phyloP scores from a whole-genome alignment of 2,113 vertebrate genomes.

The Chloropsis hardwickii region DNA sequence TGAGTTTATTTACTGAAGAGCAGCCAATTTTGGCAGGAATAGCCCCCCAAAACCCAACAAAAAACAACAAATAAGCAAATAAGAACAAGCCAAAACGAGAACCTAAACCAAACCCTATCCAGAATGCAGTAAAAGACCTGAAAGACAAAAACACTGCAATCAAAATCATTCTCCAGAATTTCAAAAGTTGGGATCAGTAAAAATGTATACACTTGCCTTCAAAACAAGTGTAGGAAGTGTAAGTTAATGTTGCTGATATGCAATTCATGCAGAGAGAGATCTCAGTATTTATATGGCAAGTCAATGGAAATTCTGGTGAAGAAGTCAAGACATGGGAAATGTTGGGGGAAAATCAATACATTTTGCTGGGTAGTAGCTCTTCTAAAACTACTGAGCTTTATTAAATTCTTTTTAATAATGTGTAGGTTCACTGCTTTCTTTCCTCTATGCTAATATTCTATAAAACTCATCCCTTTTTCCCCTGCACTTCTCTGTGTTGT shows the following conservation, averaged over 20 bases:
- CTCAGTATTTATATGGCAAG: not conserved
- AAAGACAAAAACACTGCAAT: not conserved
- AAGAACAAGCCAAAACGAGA: not conserved
- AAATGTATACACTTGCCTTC: not conserved
- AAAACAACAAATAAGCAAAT: not conserved
- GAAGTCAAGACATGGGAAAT: not conserved
- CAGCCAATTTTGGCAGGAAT: not conserved
- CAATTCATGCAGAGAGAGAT: not conserved
- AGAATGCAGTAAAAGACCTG: not conserved
- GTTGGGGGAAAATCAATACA: not conserved
- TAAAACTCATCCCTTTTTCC: not conserved
- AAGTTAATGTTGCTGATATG: not conserved
- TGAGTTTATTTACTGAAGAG: not conserved
- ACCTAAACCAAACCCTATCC: not conserved
- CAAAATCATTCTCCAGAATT: not conserved
- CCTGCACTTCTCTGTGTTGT: not conserved
- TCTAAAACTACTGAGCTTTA: not conserved
- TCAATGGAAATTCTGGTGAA: not conserved
- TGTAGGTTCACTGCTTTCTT: not conserved
- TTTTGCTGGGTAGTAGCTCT: not conserved
- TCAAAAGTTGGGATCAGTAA: not conserved
- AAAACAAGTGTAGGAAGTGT: not conserved
- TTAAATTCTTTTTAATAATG: not conserved
- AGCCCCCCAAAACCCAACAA: not conserved
- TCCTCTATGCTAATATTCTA: not conserved